Evolutionary conservation across 2,113 vertebrate genomes (phyloP).

Genomic region (Tursiops truncatus): DNA sequence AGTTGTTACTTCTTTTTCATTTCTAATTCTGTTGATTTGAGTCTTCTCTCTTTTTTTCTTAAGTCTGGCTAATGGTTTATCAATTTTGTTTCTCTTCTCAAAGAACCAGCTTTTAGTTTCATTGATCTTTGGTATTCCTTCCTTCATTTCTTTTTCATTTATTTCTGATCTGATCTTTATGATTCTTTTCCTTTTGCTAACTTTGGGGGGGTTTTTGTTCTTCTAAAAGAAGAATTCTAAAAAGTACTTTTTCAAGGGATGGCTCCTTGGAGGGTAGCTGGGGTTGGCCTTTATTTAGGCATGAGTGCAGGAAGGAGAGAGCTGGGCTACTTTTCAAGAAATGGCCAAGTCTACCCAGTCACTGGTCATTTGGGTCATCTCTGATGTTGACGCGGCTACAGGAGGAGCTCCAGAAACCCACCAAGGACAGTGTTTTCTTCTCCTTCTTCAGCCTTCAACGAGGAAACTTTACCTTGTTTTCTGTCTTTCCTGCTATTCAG

Average conservation of each 20-base stretch:
- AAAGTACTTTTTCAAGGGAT: background rate
- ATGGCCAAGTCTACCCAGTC: background rate
- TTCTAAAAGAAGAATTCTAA: background rate
- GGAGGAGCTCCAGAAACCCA: background rate
- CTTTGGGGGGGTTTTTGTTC: too few species aligned
- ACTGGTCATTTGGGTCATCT: background rate
- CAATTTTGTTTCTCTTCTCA: too few species aligned
- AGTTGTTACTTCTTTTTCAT: too few species aligned
- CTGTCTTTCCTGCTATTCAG: conserved; percentile 16
- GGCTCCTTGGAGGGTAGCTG: background rate
- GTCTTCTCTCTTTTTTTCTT: too few species aligned
- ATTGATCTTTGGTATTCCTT: too few species aligned
- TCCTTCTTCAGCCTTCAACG: background rate
- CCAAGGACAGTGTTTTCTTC: background rate
- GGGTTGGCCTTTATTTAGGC: background rate
- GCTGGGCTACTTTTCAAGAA: background rate
- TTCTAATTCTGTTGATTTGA: too few species aligned
- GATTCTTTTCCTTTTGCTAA: too few species aligned
- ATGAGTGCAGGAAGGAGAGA: background rate
- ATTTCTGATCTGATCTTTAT: too few species aligned
- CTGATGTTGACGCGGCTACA: rapidly evolving
- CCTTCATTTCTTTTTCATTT: too few species aligned
- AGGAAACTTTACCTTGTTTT: background rate
- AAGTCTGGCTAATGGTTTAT: too few species aligned
- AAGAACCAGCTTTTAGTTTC: too few species aligned